Conservation (phyloP, 2,113 vertebrate genomes). For the Zeus faber region DNA sequence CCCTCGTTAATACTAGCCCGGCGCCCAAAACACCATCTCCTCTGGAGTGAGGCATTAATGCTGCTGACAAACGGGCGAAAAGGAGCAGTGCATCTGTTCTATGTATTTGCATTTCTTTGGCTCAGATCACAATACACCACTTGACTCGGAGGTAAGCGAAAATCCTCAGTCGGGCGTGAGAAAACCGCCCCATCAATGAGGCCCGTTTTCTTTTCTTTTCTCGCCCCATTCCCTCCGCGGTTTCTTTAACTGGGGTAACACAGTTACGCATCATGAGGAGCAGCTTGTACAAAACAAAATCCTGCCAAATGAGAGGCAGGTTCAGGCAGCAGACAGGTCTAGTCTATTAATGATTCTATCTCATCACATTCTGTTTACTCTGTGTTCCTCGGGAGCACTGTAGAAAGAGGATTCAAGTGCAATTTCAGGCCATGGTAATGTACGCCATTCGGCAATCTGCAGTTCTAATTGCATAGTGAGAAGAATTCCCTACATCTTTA, state of each 20-base stretch:
- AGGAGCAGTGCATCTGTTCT: conserved; percentile 68
- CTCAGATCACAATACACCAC: conserved; percentile 67
- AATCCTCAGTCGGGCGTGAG: conserved; percentile 70
- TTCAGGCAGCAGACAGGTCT: conserved; percentile 27
- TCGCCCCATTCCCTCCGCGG: conserved; percentile 17
- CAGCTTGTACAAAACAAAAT: conserved; percentile 56
- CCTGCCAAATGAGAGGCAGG: conserved; percentile 45
- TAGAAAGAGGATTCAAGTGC: conserved; percentile 48
- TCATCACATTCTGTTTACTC: conserved; percentile 61
- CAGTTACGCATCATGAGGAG: conserved; percentile 57
- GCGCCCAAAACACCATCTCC: conserved; percentile 38
- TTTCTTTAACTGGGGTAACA: conserved; percentile 49
- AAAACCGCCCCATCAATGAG: conserved; percentile 68
- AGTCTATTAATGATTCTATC: conserved; percentile 42
- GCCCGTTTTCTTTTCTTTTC: conserved; percentile 27
- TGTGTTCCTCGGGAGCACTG: conserved; percentile 39
- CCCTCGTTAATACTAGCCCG: conserved; percentile 65
- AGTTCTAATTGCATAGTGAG: conserved; percentile 70
- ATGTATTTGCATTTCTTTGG: conserved; percentile 76
- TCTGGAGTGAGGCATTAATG: conserved; percentile 57
- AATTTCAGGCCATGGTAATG: conserved; percentile 67
- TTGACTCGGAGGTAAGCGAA: conserved; percentile 70
- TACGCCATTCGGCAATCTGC: conserved; percentile 63
- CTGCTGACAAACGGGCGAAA: conserved; percentile 46
- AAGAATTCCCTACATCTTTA: conserved; percentile 57